Base-by-base conservation (phyloP, 1,140 invertebrate genomes). In the Drosophila saltans region DNA sequence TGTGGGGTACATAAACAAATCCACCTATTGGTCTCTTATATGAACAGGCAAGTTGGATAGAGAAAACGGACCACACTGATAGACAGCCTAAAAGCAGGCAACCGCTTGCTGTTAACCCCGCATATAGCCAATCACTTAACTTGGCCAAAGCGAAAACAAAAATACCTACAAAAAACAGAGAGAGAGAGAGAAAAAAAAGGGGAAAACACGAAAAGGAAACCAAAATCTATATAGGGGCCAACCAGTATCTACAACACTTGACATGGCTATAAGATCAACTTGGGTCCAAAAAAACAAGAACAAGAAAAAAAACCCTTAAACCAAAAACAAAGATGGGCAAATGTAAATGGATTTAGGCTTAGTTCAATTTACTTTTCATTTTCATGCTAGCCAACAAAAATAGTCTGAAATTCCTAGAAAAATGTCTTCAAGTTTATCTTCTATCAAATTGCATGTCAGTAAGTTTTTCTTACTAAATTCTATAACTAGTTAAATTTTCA, bases 81-180 rank as follows among this genome's bases (percentile, higher is more conserved):
- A 59, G 16, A 59, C 57, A 40, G 36, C 16, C 33, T 59, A 59
- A 40, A 59, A 39, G 57, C 16, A 59, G n/a, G 36, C 33, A 67
- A 72, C 59, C 2, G 45, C 45, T 21, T 24, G 8, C 21, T 48
- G 21, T 63, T 68, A 72, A 39, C 60, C 69, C 68, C 55, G 55
- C 71, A 72, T 66, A 69, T 52, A 8, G 45, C 55, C 65, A 76
- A 76, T 73, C 70, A 72, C 70, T 73, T 76, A 72, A 73, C 60
- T 72, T 66, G 48, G 21, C 26, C 39, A 65, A 16, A 43, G 21
- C 43, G 4, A 71, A 66, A 43, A 60, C 8, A 55, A 24, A 41
- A 26, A 69, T 48, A 69, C 55, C 30, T 58, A 66, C 26, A 66
- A 56, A 28, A 58, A 5, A 36, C 26, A 36, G 26, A 63, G 9